Percentiles rank a stretch among this genome's conserved stretches.
Evolutionary conservation across 2,797 vertebrate species (phyloP).

Genomic region (Helicolenus hilgendorfi): DNA sequence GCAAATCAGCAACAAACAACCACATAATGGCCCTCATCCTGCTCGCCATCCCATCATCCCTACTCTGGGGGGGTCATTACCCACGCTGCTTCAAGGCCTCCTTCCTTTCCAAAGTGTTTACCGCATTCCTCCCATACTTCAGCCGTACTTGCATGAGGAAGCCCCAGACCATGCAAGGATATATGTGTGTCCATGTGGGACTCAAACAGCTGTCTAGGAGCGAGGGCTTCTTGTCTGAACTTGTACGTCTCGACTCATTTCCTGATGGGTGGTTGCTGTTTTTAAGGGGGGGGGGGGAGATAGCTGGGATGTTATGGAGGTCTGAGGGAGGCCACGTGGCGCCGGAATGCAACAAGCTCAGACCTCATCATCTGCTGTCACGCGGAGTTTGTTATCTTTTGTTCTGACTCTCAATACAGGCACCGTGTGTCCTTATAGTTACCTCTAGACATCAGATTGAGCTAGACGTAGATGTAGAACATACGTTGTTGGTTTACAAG

Average conservation of each 20-base stretch:
- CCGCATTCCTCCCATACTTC: constrained; percentile 86
- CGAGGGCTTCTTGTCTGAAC: constrained; percentile 53
- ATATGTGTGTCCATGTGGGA: constrained; percentile 16
- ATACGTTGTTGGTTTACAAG: too few relatives aligned
- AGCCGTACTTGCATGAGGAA: constrained; percentile 67
- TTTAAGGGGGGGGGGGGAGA: neutral
- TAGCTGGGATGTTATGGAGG: constrained; percentile 2
- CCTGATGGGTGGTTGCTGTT: constrained; percentile 38
- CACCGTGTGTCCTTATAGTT: constrained; percentile 10
- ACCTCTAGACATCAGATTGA: neutral
- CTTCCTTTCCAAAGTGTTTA: constrained; percentile 82
- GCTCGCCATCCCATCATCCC: constrained; percentile 75
- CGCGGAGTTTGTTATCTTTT: neutral
- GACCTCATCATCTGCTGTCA: constrained; percentile 28
- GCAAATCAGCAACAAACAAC: constrained; percentile 77
- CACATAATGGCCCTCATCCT: constrained; percentile 88
- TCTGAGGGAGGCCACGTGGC: neutral
- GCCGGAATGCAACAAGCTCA: constrained; percentile 29
- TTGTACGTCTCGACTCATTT: constrained; percentile 54
- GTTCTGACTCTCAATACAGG: neutral
- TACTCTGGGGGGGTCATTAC: constrained; percentile 76
- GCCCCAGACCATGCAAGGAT: constrained; percentile 44
- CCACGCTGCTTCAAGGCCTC: constrained; percentile 76
- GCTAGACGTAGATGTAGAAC: neutral
- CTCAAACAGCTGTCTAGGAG: constrained; percentile 71